Evolutionary conservation across 2,113 vertebrate species (phyloP), one percentile per base, ranked within the genome.

Genomic region (Mirza zaza): DNA sequence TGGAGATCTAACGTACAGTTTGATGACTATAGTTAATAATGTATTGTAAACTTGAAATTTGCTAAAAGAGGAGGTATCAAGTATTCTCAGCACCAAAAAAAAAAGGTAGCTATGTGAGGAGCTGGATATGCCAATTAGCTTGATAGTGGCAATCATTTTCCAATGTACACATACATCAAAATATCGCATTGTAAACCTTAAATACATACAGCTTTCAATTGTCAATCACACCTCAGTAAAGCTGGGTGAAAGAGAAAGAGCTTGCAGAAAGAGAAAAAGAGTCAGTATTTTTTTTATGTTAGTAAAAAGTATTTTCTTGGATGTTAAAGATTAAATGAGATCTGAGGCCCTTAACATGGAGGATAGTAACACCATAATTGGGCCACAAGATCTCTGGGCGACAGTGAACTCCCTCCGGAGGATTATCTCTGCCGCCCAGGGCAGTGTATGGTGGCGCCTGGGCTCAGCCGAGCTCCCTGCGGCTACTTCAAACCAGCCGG

Each of bases 331-430:
- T 55, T n/a, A 34, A 25, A 68, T 0, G 6, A 23, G 73, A 52
- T 9, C 29, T 17, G 57, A 32, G 18, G 11, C 17, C 14, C n/a
- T 80, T 67, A 8, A 25, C 5, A 8, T 27, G 0, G 25, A 70
- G 7, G 42, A 34, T 1, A 14, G 36, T 9, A 36, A 71, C 2
- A 0, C 59, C 9, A 4, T 8, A 34, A 21, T 2, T 2, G 13
- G 29, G 15, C 48, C 17, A 1, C 6, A 5, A 59, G 20, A 9
- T 6, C 4, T 32, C 67, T 8, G 15, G 32, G 42, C 14, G 23
- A 5, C 1, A 21, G 0, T 0, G 3, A 32, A 11, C 2, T 27
- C 18, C 23, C 12, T 13, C 23, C 34, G 2, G 0, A 61, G 52
- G 29, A 21, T 3, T 0, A 3, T 4, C 68, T 21, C 9, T 27